These are phyloP conservation scores for Virgularia gustaviana DNA, from an alignment of 92 coral and sea anemone species.

Conservation along the genomic window DNA sequence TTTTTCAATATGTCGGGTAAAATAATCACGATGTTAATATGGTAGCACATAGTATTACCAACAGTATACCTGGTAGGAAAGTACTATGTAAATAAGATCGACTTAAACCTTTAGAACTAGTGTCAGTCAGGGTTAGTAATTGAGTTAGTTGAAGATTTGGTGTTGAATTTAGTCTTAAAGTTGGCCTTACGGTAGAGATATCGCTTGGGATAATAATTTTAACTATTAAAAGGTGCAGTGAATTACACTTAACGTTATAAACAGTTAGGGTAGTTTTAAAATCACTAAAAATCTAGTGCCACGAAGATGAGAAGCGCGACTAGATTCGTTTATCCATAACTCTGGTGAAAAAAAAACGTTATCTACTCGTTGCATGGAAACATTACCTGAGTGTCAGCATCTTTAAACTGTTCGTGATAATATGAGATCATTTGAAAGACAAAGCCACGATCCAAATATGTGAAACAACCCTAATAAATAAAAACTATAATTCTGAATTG, in stretches of 20 bases:
- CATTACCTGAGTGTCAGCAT: conserved; percentile 91
- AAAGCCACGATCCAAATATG: conserved; percentile 95
- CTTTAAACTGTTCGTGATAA: conserved; percentile 91
- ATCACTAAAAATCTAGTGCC: not conserved
- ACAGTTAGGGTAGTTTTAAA: not conserved
- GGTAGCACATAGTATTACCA: not conserved
- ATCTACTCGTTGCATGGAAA: not conserved
- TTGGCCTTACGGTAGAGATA: too few species aligned
- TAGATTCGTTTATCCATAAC: not conserved
- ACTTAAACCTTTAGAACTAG: not conserved
- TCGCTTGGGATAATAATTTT: too few species aligned
- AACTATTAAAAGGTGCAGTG: too few species aligned
- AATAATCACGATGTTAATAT: not conserved
- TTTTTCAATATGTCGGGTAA: not conserved
- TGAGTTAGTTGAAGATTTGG: too few species aligned
- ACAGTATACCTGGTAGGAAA: not conserved
- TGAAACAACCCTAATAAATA: conserved; percentile 84
- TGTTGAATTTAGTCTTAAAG: too few species aligned
- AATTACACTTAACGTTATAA: too few species aligned
- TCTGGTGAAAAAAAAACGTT: not conserved
- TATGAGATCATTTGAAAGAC: conserved; percentile 98
- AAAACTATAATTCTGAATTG: not conserved
- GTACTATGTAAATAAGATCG: not conserved
- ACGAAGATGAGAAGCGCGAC: not conserved
- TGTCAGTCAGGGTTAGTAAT: not conserved